phyloP scores from a whole-genome alignment of 2,888 invertebrate genomes.

The Mallateleia sp. region DNA sequence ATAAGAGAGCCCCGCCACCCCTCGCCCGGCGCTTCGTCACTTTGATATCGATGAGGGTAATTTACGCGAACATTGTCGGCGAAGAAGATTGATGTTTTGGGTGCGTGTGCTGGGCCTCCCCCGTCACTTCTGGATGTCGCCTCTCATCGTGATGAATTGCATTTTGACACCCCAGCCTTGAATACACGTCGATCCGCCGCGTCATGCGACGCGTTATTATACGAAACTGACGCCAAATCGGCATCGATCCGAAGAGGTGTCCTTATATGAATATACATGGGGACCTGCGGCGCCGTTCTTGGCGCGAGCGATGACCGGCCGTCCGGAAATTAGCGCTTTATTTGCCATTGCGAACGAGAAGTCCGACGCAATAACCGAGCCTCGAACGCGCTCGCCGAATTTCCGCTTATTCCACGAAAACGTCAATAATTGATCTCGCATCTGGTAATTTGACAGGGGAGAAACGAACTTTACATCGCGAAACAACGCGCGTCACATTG shows the following conservation, averaged over 20 bases:
- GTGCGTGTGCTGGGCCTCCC: conserved; percentile 83
- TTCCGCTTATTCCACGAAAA: conserved; percentile 54
- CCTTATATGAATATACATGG: conserved; percentile 65
- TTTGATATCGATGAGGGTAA: conserved; percentile 89
- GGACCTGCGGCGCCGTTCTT: conserved; percentile 29
- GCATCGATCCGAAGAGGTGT: conserved; percentile 54
- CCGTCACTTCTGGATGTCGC: conserved; percentile 70
- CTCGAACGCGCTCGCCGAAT: conserved; percentile 15
- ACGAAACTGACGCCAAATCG: conserved; percentile 69
- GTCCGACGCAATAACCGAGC: conserved; percentile 34
- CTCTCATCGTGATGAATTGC: conserved; percentile 85
- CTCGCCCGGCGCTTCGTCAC: conserved; percentile 82
- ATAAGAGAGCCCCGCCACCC: conserved; percentile 82
- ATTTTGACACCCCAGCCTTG: conserved; percentile 84
- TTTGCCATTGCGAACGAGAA: conserved; percentile 43
- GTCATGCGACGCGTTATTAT: conserved; percentile 80
- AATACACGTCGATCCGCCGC: conserved; percentile 79
- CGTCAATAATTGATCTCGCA: conserved; percentile 55
- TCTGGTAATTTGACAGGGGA: conserved; percentile 42
- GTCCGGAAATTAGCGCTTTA: conserved; percentile 69
- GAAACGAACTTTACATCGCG: conserved; percentile 17
- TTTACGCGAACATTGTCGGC: conserved; percentile 88
- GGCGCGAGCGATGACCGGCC: conserved; percentile 6
- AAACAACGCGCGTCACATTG: conserved; percentile 27
- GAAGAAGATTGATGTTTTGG: conserved; percentile 89